Conservation (phyloP, 2,113 vertebrate species). For the Dendrocopos noguchii region DNA sequence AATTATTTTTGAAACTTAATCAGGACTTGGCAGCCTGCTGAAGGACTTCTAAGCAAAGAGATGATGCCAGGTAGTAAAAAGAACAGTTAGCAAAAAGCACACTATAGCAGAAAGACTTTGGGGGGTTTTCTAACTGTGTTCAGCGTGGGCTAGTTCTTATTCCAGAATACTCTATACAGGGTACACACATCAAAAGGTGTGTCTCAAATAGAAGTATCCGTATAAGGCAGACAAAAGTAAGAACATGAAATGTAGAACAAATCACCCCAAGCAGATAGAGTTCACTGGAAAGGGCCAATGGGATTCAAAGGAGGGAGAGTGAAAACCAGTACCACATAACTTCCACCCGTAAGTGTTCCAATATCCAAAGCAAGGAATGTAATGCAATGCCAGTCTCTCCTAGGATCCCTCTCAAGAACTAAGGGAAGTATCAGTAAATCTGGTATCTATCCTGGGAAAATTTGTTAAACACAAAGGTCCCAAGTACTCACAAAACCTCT, state of each 20-base stretch:
- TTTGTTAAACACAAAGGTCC: neutral
- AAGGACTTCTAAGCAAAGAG: constrained; percentile 1
- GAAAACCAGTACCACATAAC: neutral
- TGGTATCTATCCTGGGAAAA: neutral
- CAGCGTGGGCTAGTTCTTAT: neutral
- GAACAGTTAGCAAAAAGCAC: neutral
- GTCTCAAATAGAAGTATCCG: neutral
- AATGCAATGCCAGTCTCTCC: neutral
- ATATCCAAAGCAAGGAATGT: neutral
- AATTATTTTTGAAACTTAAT: neutral
- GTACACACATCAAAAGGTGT: neutral
- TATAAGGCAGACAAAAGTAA: neutral
- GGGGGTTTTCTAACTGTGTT: rapidly evolving
- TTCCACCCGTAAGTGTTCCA: neutral
- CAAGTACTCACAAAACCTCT: neutral
- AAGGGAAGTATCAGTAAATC: neutral
- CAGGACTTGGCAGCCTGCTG: neutral
- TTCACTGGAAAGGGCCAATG: neutral
- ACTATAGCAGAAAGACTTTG: neutral
- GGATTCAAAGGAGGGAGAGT: neutral
- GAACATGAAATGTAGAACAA: neutral
- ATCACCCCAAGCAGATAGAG: neutral
- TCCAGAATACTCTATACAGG: neutral
- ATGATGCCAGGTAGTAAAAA: constrained; percentile 9
- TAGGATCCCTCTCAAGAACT: neutral